A percentile compares a stretch with the other conserved stretches of the same genome.
Conservation (phyloP, 2,113 vertebrate genomes). For the Halcyon malimbica region DNA sequence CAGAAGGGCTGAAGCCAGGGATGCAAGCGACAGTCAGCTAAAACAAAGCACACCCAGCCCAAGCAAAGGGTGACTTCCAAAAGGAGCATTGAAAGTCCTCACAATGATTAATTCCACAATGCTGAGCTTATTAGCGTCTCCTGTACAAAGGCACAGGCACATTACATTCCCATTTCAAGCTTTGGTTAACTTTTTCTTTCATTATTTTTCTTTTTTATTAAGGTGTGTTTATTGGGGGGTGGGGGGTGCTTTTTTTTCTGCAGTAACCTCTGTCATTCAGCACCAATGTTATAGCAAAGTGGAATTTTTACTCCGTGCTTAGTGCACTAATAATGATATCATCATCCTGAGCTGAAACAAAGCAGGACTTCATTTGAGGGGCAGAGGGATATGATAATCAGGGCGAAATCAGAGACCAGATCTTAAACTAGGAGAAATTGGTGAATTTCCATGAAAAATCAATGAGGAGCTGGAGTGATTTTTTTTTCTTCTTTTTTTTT, state of each 20-base stretch:
- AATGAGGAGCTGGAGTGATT: background rate
- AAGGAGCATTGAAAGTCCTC: background rate
- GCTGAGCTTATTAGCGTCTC: background rate
- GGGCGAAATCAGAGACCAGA: slow-evolving; percentile 20
- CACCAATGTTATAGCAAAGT: accelerated
- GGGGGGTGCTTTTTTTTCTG: too few relatives aligned
- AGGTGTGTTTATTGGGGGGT: accelerated
- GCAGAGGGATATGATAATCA: background rate
- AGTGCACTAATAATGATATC: background rate
- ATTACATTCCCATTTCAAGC: accelerated
- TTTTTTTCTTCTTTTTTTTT: accelerated
- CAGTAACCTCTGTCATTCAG: background rate
- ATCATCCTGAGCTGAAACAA: background rate
- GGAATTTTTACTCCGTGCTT: background rate
- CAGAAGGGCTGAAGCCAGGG: background rate
- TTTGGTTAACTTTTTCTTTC: background rate
- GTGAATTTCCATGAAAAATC: slow-evolving; percentile 54
- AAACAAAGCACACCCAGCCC: background rate
- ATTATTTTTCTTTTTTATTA: background rate
- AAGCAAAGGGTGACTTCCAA: background rate
- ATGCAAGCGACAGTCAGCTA: background rate
- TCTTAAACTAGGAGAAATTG: background rate
- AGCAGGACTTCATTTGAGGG: background rate
- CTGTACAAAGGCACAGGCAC: background rate
- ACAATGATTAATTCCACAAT: background rate